These are phyloP conservation scores for Lampris megalopsis DNA, from an alignment of 2,113 vertebrate genomes.

Conservation along the genomic window DNA sequence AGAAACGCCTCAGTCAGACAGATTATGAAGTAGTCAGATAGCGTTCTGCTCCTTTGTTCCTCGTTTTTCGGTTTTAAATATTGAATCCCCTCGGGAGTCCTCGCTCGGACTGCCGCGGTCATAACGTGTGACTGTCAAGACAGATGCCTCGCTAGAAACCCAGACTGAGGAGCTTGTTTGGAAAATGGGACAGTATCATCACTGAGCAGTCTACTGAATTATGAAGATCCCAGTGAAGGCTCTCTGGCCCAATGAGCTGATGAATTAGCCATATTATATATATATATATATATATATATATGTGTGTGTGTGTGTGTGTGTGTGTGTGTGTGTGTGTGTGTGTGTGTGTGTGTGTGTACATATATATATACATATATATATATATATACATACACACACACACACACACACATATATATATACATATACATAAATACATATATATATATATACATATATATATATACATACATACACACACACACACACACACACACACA, in stretches of 20 bases:
- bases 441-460: too few species aligned
- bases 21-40: constrained; percentile 11
- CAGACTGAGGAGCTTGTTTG: constrained; percentile 42
- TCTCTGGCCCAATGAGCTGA: constrained; percentile 45
- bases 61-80: constrained; percentile 40
- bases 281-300: not conserved
- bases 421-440: too few species aligned
- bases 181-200: constrained; percentile 61
- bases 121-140: constrained; percentile 36
- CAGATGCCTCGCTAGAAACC: constrained; percentile 4
- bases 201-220: constrained; percentile 70
- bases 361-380: too few species aligned
- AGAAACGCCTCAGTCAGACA: constrained; percentile 2
- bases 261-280: constrained; percentile 53
- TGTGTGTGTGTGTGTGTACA: too few species aligned
- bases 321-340: too few species aligned
- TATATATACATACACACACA: too few species aligned
- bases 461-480: too few species aligned
- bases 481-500: too few species aligned
- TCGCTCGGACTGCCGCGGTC: constrained; percentile 12
- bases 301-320: too few species aligned
- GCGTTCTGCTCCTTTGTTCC: constrained; percentile 16
- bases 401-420: too few species aligned
- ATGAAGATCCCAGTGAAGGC: constrained; percentile 55
- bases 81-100: constrained; percentile 29